Percentiles rank a stretch among this genome's conserved stretches.
phyloP scores from a whole-genome alignment of 2,113 vertebrate genomes.

The Rhagologus leucostigma region DNA sequence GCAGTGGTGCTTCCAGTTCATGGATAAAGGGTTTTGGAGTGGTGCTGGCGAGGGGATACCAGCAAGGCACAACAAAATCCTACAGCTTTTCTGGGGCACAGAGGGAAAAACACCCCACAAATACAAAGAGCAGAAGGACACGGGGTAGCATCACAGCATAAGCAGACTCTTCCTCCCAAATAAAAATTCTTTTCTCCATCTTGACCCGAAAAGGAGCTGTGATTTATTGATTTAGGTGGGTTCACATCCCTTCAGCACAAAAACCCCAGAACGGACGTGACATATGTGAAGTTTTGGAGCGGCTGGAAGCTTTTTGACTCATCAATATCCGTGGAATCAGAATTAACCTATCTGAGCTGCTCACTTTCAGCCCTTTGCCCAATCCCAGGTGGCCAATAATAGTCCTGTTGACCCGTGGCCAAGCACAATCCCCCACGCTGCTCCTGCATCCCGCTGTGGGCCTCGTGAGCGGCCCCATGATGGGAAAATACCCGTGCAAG shows the following conservation, averaged over 20 bases:
- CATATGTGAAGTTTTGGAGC: not conserved
- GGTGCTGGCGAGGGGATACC: not conserved
- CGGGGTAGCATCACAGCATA: accelerated
- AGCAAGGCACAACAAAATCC: not conserved
- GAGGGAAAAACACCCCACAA: not conserved
- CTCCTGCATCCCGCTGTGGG: not conserved
- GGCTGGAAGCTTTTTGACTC: not conserved
- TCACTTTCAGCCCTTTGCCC: not conserved
- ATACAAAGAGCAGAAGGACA: not conserved
- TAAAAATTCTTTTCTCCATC: not conserved
- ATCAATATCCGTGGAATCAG: not conserved
- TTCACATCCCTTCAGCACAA: not conserved
- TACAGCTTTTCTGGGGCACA: not conserved
- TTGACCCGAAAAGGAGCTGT: not conserved
- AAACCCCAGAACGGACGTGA: not conserved
- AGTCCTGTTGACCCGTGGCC: not conserved
- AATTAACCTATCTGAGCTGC: not conserved
- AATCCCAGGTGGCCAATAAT: not conserved
- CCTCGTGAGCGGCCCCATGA: constrained; percentile 1
- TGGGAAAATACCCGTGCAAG: constrained; percentile 13
- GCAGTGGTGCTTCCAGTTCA: not conserved
- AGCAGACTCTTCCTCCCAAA: not conserved
- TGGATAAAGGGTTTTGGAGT: not conserved
- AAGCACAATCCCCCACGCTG: not conserved
- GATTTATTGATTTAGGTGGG: not conserved